Percentiles rank a stretch among this genome's conserved stretches.
Evolutionary conservation across 2,797 vertebrate species (phyloP).

Genomic region (Rallus crepitans): DNA sequence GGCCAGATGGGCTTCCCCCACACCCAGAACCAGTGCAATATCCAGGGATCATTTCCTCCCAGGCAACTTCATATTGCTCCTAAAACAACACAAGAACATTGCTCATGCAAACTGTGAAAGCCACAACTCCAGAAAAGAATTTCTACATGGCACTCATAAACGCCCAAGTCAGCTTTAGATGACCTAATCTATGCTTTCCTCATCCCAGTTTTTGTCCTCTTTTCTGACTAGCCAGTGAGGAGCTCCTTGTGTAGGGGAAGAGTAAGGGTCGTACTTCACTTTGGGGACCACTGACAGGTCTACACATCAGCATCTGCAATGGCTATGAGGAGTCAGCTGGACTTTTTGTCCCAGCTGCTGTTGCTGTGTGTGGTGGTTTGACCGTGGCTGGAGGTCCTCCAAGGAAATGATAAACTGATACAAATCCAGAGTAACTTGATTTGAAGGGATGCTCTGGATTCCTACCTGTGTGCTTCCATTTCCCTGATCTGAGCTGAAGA

Average conservation of each 20-base stretch:
- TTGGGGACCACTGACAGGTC: too few species aligned
- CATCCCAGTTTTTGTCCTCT: background rate
- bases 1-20: accelerated
- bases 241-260: background rate
- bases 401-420: background rate
- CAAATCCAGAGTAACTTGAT: background rate
- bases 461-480: background rate
- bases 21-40: accelerated
- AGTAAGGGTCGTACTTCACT: background rate
- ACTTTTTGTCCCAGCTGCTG: background rate
- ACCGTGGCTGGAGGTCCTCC: background rate
- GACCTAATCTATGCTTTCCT: background rate
- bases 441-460: background rate
- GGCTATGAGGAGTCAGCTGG: background rate
- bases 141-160: background rate
- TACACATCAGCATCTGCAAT: background rate
- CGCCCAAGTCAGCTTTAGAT: background rate
- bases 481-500: background rate
- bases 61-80: background rate
- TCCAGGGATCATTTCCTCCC: background rate
- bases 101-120: background rate
- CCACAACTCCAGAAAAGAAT: background rate
- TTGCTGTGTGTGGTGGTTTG: background rate
- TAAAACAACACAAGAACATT: background rate
- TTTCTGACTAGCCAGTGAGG: background rate